A percentile compares a stretch with the other conserved stretches of the same genome.
phyloP scores from a whole-genome alignment of 2,888 invertebrate species.

The Metalampra italica region DNA sequence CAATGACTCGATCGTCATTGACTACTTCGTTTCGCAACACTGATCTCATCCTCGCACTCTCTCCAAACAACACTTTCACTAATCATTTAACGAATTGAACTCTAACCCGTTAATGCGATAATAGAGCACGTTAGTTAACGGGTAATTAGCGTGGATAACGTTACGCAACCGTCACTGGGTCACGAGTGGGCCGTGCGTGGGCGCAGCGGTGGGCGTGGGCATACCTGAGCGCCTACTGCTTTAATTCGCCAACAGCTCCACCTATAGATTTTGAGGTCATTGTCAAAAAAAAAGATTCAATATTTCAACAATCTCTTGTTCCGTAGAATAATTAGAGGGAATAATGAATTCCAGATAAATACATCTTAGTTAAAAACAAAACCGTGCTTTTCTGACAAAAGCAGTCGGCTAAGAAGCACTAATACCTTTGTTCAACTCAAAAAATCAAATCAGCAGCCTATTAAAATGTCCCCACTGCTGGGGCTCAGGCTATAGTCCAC shows the following conservation, averaged over 20 bases:
- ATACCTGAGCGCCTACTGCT: constrained; percentile 2
- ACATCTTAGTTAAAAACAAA: too few species aligned
- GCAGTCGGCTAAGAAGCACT: too few species aligned
- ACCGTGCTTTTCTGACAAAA: too few species aligned
- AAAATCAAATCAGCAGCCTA: too few species aligned
- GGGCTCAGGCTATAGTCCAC: too few species aligned
- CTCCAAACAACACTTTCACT: constrained; percentile 3
- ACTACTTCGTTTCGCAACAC: neutral
- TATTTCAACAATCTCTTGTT: too few species aligned
- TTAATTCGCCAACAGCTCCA: constrained; percentile 6
- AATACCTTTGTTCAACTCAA: too few species aligned
- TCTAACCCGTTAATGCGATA: neutral
- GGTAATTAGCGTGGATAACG: constrained; percentile 3
- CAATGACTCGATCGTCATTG: too few species aligned
- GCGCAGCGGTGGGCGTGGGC: constrained; percentile 17
- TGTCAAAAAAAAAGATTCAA: neutral
- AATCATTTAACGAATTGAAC: neutral
- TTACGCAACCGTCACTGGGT: constrained; percentile 16
- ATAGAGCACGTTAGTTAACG: neutral
- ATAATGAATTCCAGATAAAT: too few species aligned
- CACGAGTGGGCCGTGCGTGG: constrained; percentile 15
- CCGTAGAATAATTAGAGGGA: too few species aligned
- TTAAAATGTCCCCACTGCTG: too few species aligned
- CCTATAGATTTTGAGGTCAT: neutral
- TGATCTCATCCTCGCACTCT: constrained; percentile 4